Base-by-base conservation (phyloP, 2,888 invertebrate genomes). In the Agrypnus murinus region DNA sequence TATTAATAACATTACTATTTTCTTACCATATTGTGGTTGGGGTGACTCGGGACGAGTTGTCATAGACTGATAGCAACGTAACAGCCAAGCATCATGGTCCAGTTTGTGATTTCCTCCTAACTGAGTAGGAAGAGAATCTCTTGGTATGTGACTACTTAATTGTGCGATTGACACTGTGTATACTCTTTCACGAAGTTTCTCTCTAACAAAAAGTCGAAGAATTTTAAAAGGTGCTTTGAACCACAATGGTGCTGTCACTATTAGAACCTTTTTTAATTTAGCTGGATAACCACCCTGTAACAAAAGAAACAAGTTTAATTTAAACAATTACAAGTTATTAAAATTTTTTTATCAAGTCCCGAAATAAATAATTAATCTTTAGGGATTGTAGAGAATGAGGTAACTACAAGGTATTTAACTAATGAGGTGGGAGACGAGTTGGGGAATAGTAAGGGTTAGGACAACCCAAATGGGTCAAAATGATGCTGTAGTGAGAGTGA, bases 141-240 rank as follows among this genome's bases (percentile, higher is more conserved):
- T 89, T 67, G 97, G 96, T 85, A 98, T 95, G 90, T 98, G 97
- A 82, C 91, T 89, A 77, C 92, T 91, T 78, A 98, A 89, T 86
- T 97, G 96, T 72, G 95, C 94, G 84, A 95, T 91, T 84, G 94
- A 96, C 79, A 98, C 96, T 31, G 97, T 98, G 86, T 94, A 97
- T 73, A 98, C 98, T 81, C 98, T 90, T 86, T 98, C 98, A 76
- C 98, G 90, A 78, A 98, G 88, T 87, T 98, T 98, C 87, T 98
- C 98, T 73, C 97, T 90, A 67, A 98, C 97, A 87, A 98, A 98
- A 79, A 98, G 88, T 64, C 98, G 91, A 63, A 98, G 89, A 82
- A 98, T 96, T 84, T 96, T 96, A 87, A 98, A 98, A 0, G 98
- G 98, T 70, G 98, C 98, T 87, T 97, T 97, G 87, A 98, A 98